These are phyloP conservation scores for Chesias legatella DNA, from an alignment of 2,888 invertebrate genomes.

Conservation along the genomic window DNA sequence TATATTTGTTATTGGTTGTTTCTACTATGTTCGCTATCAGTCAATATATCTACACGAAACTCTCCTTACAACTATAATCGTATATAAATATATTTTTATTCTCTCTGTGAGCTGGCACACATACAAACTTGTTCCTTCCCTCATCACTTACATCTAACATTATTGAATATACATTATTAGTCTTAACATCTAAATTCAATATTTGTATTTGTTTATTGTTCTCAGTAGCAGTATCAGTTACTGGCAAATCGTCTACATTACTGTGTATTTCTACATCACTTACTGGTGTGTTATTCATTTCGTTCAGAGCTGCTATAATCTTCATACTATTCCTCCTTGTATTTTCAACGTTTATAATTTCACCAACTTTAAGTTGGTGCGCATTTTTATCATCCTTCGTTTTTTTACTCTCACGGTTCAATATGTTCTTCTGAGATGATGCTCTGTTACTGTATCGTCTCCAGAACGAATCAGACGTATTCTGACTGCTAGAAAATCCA, in stretches of 20 bases:
- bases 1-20: not conserved
- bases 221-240: slow-evolving; percentile 47
- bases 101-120: slow-evolving; percentile 63
- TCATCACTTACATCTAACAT: slow-evolving; percentile 72
- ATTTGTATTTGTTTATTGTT: slow-evolving; percentile 78
- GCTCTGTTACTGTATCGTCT: slow-evolving; percentile 80
- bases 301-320: slow-evolving; percentile 64
- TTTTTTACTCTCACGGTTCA: slow-evolving; percentile 63
- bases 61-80: slow-evolving; percentile 74
- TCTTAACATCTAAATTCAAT: slow-evolving; percentile 75
- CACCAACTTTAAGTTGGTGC: slow-evolving; percentile 63
- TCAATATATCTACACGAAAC: slow-evolving; percentile 57
- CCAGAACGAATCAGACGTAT: slow-evolving; percentile 82
- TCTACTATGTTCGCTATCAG: slow-evolving; percentile 5
- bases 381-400: slow-evolving; percentile 51
- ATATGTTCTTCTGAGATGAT: slow-evolving; percentile 61
- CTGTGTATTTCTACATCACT: slow-evolving; percentile 45
- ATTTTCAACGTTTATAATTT: slow-evolving; percentile 69
- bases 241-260: slow-evolving; percentile 34
- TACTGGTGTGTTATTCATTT: slow-evolving; percentile 42
- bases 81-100: slow-evolving; percentile 75
- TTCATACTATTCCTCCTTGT: slow-evolving; percentile 75
- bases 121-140: slow-evolving; percentile 64
- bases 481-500: slow-evolving; percentile 79
- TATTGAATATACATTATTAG: slow-evolving; percentile 74